phyloP scores from a whole-genome alignment of 2,888 invertebrate species.

The Furcula furcula region DNA sequence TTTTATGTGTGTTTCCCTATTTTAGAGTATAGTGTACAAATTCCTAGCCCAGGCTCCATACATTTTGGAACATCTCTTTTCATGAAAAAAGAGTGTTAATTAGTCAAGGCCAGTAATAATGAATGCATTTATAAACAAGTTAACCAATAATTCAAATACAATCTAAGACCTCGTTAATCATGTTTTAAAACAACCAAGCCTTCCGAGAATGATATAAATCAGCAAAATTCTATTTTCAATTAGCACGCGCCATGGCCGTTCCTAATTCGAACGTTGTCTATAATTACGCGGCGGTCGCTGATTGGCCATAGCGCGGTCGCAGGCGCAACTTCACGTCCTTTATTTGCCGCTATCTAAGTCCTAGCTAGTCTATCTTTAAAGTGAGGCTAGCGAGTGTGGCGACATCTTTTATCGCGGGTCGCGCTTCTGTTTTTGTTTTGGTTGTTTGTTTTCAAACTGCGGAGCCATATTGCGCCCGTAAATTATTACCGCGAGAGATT shows the following conservation, averaged over 20 bases:
- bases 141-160: constrained; percentile 18
- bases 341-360: constrained; percentile 59
- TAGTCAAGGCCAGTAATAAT: no score
- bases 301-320: constrained; percentile 58
- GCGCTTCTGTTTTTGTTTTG: constrained; percentile 67
- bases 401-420: constrained; percentile 74
- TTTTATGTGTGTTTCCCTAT: no score
- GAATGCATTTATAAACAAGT: neutral
- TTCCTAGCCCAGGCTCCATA: no score
- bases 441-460: constrained; percentile 68
- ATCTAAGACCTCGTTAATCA: constrained; percentile 41
- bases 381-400: constrained; percentile 59
- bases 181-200: constrained; percentile 51
- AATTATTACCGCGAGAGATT: constrained; percentile 76
- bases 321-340: constrained; percentile 44
- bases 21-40: no score
- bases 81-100: no score
- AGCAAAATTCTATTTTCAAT: constrained; percentile 71
- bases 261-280: constrained; percentile 75
- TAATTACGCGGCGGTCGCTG: constrained; percentile 65
- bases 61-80: no score
- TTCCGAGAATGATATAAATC: constrained; percentile 63
- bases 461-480: constrained; percentile 72
- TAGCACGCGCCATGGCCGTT: constrained; percentile 61
- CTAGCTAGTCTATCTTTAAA: constrained; percentile 65